Base-by-base conservation (phyloP, 2,113 vertebrate species). In the Cyrtonyx montezumae region DNA sequence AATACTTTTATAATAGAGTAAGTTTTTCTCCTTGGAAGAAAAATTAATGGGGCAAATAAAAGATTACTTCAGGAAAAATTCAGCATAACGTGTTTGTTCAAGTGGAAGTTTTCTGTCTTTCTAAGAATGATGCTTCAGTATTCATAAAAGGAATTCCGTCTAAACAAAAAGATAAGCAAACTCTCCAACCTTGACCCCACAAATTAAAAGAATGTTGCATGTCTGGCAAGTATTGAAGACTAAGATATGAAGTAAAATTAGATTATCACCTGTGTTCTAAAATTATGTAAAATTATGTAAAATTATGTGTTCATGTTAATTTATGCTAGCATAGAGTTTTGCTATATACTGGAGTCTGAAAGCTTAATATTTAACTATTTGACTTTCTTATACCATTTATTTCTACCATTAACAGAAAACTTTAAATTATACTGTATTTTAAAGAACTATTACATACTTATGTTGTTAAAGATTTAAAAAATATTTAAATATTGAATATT, bases 231-330 rank as follows among this genome's bases (percentile, higher is more conserved):
- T 6, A 25, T 59, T 48, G 68, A 83, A 77, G 10, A 7, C 37
- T 66, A 67, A 17, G 4, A 43, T 66, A 11, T 43, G 32, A 94
- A 80, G 6, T 66, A 80, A 79, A 94, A 76, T n/a, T 59, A 6
- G 17, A 79, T 86, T 74, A 28, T 80, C 23, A 67, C 11, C 23
- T 23, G 11, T 67, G 3, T 23, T 61, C 2, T 82, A 14, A 4
- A 80, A 3, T 16, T 2, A 5, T 66, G 17, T 2, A n/a, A n/a
- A n/a, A n/a, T n/a, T n/a, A n/a, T n/a, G n/a, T n/a, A n/a, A n/a
- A n/a, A n/a, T n/a, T n/a, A 3, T 37, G 5, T 67, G 9, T 75
- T 91, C 9, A 3, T 0, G 0, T 77, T 77, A 48, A 65, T 65
- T 79, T 61, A 14, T 56, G 11, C 77, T 78, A 14, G 3, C 0